Percentiles rank a stretch among this genome's conserved stretches.
These are phyloP conservation scores for Altica lythri DNA, from an alignment of 2,888 invertebrate species.

Conservation along the genomic window DNA sequence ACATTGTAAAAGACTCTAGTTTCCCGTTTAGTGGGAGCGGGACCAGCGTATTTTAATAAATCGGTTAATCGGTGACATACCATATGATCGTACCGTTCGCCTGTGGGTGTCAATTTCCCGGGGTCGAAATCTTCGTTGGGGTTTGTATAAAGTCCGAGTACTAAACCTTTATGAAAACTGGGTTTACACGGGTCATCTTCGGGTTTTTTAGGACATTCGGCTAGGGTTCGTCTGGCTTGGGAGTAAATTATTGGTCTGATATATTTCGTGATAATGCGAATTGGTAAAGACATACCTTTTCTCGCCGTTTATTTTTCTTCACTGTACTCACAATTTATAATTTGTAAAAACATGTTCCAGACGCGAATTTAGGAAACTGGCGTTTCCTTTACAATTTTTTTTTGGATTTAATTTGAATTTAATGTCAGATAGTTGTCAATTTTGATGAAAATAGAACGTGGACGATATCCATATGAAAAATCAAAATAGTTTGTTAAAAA, in stretches of 20 bases:
- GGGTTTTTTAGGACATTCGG: slow-evolving; percentile 28
- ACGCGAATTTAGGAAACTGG: too few relatives aligned
- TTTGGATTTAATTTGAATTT: too few relatives aligned
- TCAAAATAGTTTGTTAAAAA: too few relatives aligned
- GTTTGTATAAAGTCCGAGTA: slow-evolving; percentile 68
- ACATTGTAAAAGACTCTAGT: slow-evolving; percentile 68
- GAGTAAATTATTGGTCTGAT: slow-evolving; percentile 17
- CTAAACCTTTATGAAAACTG: slow-evolving; percentile 58
- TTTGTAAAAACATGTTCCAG: too few relatives aligned
- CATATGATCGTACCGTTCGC: slow-evolving; percentile 63
- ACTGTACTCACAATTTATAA: too few relatives aligned
- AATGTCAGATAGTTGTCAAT: too few relatives aligned
- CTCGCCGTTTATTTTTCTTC: too few relatives aligned
- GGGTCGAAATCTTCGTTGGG: slow-evolving; percentile 60
- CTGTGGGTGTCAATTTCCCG: slow-evolving; percentile 66
- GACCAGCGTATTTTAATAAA: slow-evolving; percentile 55
- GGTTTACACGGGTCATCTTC: slow-evolving; percentile 46
- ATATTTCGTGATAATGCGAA: slow-evolving; percentile 19
- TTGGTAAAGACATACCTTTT: slow-evolving; percentile 28
- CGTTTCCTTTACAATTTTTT: too few relatives aligned
- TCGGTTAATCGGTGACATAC: slow-evolving; percentile 63
- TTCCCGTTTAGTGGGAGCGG: slow-evolving; percentile 61
- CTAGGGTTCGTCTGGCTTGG: slow-evolving; percentile 6
- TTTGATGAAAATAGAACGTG: too few relatives aligned
- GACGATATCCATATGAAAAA: too few relatives aligned